phyloP scores from a whole-genome alignment of 2,113 vertebrate genomes.

The Salminus brasiliensis region DNA sequence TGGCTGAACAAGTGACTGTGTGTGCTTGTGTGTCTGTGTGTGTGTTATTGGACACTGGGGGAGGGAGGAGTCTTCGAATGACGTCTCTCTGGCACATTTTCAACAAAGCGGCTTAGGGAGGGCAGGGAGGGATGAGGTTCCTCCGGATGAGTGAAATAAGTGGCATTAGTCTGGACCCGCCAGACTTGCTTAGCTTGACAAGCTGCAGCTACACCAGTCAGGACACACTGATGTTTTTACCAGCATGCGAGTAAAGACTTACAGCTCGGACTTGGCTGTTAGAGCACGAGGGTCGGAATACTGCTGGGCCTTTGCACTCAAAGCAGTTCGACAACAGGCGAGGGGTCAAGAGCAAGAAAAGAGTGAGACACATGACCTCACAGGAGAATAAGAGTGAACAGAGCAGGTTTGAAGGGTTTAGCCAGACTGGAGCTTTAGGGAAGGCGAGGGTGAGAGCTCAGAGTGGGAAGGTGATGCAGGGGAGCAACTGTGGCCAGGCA shows the following conservation, averaged over 20 bases:
- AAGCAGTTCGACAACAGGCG: not conserved
- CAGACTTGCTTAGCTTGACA: slow-evolving; percentile 47
- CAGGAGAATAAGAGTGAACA: not conserved
- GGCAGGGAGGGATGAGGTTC: slow-evolving; percentile 2
- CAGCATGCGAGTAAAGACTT: not conserved
- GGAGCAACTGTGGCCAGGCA: slow-evolving; percentile 45
- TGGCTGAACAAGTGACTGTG: not conserved
- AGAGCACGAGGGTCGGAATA: not conserved
- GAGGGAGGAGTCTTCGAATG: slow-evolving; percentile 19
- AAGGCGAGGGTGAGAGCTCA: not conserved
- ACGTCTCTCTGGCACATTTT: slow-evolving; percentile 29
- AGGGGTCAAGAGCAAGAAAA: not conserved
- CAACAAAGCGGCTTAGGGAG: slow-evolving; percentile 47
- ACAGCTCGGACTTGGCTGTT: not conserved
- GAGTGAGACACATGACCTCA: not conserved
- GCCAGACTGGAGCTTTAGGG: not conserved
- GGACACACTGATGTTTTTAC: not conserved
- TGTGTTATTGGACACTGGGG: not conserved
- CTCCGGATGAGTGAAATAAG: slow-evolving; percentile 27
- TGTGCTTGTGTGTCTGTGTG: not conserved
- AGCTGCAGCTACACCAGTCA: slow-evolving; percentile 1
- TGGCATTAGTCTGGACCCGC: slow-evolving; percentile 34
- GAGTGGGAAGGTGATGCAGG: slow-evolving; percentile 7
- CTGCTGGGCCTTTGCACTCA: not conserved
- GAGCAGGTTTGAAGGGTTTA: not conserved